phyloP scores from a whole-genome alignment of 2,113 vertebrate species.

The Euleptes europaea region DNA sequence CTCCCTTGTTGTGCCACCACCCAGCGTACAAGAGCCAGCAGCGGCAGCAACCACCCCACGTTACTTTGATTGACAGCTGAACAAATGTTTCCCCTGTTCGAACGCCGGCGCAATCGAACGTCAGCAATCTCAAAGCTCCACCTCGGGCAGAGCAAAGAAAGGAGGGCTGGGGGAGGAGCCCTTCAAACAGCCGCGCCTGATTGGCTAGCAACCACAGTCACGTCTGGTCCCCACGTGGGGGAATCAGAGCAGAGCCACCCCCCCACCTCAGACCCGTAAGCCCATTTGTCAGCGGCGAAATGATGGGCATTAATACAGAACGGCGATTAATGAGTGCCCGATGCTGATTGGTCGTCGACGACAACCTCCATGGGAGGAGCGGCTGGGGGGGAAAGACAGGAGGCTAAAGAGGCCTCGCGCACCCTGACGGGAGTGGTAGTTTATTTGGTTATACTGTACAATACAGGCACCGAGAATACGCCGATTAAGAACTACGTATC shows the following conservation, averaged over 20 bases:
- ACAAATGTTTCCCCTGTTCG: slow-evolving; percentile 86
- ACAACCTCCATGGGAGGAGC: slow-evolving; percentile 44
- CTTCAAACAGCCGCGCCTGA: not conserved
- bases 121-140: slow-evolving; percentile 68
- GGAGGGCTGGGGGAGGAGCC: not conserved
- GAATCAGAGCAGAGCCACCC: not conserved
- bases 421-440: slow-evolving; percentile 71
- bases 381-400: slow-evolving; percentile 17
- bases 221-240: slow-evolving; percentile 79
- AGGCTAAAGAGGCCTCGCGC: slow-evolving; percentile 12
- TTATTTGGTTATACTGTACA: accelerated
- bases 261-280: not conserved
- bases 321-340: slow-evolving; percentile 69
- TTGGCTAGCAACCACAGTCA: slow-evolving; percentile 20
- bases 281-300: slow-evolving; percentile 76
- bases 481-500: slow-evolving; percentile 61
- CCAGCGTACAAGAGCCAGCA: slow-evolving; percentile 45
- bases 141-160: slow-evolving; percentile 54
- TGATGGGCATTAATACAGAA: slow-evolving; percentile 76
- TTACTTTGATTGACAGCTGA: slow-evolving; percentile 96
- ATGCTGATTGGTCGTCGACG: slow-evolving; percentile 70
- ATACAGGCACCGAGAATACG: accelerated
- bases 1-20: slow-evolving; percentile 62
- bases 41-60: slow-evolving; percentile 77
- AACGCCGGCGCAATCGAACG: slow-evolving; percentile 77